Conservation (phyloP, 2,888 invertebrate species). For the Meteorus colon region DNA sequence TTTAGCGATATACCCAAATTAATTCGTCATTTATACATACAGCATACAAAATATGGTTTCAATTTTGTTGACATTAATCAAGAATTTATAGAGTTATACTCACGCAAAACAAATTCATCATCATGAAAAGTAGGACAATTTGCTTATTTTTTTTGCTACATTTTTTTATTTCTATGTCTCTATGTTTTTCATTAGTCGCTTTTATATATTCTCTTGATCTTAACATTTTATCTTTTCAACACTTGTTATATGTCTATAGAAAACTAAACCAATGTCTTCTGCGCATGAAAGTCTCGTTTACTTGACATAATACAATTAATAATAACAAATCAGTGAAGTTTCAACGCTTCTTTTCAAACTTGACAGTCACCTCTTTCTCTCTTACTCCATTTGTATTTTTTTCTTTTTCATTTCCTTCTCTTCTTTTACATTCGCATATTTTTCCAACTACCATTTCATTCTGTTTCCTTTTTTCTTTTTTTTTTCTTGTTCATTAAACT, state of each 20-base stretch:
- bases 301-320: constrained; percentile 20
- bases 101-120: constrained; percentile 10
- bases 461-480: neutral
- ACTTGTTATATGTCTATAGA: neutral
- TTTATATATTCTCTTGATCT: neutral
- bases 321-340: constrained; percentile 25
- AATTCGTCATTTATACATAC: neutral
- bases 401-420: neutral
- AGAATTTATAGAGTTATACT: neutral
- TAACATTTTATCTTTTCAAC: neutral
- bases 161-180: neutral
- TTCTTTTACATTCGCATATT: neutral
- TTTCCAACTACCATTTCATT: neutral
- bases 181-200: neutral
- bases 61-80: neutral
- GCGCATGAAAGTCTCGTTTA: constrained; percentile 19
- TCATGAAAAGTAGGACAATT: neutral
- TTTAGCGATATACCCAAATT: neutral
- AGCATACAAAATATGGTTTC: neutral
- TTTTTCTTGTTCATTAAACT: neutral
- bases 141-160: neutral
- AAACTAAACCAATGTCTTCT: neutral
- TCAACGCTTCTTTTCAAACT: constrained; percentile 11
- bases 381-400: constrained; percentile 1
- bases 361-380: constrained; percentile 1